Percentiles rank a stretch among this genome's conserved stretches.
Evolutionary conservation across 2,888 invertebrate species (phyloP).

Genomic region (Leuctra nigra): DNA sequence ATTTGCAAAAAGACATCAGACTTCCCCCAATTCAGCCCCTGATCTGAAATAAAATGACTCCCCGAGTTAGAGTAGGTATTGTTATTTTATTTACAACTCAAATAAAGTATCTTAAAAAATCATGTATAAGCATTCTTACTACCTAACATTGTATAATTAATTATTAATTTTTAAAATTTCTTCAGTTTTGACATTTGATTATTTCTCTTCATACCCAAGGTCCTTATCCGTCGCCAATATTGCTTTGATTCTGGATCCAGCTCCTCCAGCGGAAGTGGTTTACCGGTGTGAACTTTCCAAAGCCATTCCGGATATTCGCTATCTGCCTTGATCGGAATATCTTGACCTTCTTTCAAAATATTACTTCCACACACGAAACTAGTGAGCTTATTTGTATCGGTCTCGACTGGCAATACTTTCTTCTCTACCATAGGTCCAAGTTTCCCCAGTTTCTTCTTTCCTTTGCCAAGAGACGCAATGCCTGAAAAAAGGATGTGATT

Average conservation of each 20-base stretch:
- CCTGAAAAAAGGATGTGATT: constrained; percentile 12
- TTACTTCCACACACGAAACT: constrained; percentile 81
- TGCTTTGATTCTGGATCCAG: constrained; percentile 69
- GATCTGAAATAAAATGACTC: no score
- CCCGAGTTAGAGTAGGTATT: no score
- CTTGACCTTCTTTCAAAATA: constrained; percentile 67
- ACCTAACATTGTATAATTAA: background rate
- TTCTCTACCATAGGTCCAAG: constrained; percentile 59
- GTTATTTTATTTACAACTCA: no score
- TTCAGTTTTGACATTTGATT: constrained; percentile 54
- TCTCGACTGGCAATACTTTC: constrained; percentile 73
- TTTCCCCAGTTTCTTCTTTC: constrained; percentile 55
- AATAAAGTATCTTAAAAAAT: background rate
- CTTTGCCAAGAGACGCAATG: constrained; percentile 34
- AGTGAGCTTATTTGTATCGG: constrained; percentile 67
- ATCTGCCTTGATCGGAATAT: constrained; percentile 65
- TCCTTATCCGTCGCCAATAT: constrained; percentile 74
- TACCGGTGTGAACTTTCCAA: constrained; percentile 61
- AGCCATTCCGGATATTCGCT: constrained; percentile 90
- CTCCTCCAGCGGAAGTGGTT: constrained; percentile 58
- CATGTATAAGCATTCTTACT: background rate
- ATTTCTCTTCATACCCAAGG: constrained; percentile 54
- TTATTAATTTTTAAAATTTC: constrained; percentile 45
- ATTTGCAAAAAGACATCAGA: no score
- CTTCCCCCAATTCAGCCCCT: no score